These are phyloP conservation scores for Amniataba percoides DNA, from an alignment of 2,797 vertebrate genomes.

Conservation along the genomic window DNA sequence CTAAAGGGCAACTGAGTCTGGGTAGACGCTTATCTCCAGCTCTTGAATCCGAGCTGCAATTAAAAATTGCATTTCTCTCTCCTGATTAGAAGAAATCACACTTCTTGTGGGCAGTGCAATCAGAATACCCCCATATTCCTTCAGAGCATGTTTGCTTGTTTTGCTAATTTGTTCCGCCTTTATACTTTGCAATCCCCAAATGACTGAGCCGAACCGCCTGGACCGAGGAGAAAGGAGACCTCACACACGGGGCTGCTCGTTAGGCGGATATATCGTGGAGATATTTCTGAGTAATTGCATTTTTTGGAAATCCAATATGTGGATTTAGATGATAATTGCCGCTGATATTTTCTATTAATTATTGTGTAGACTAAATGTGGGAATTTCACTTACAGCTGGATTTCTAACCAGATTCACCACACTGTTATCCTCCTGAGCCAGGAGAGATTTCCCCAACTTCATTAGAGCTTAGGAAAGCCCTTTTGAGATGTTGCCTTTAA, in stretches of 20 bases:
- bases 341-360: constrained; percentile 8
- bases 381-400: background rate
- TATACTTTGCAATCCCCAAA: background rate
- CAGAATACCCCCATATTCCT: background rate
- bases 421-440: background rate
- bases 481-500: constrained; percentile 16
- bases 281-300: background rate
- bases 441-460: constrained; percentile 17
- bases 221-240: background rate
- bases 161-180: background rate
- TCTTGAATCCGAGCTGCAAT: constrained; percentile 7
- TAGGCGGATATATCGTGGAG: background rate
- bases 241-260: background rate
- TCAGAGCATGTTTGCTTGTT: background rate
- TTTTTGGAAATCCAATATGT: constrained; percentile 8
- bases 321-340: background rate
- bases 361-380: background rate
- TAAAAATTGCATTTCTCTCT: constrained; percentile 11
- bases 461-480: constrained; percentile 22
- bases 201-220: background rate
- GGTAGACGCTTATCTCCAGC: constrained; percentile 3
- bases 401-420: constrained; percentile 7
- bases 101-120: background rate
- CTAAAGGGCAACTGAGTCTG: constrained; percentile 14
- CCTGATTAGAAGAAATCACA: constrained; percentile 7